These are phyloP conservation scores for Aphaenogaster ashmeadi DNA, from an alignment of 1,140 invertebrate species.

Conservation along the genomic window DNA sequence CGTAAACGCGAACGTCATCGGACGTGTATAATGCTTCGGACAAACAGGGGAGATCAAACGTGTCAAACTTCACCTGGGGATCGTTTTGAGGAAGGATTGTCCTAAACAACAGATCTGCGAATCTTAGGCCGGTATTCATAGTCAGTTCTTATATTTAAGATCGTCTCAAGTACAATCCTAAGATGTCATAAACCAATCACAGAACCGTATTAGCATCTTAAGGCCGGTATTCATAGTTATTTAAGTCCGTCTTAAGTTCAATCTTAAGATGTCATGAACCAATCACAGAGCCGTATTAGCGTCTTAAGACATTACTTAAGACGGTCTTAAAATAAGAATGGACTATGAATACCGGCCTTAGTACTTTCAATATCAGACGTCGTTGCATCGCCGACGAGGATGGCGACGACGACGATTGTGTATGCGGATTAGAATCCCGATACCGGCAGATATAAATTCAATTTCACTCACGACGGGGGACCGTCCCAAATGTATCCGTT, in stretches of 20 bases:
- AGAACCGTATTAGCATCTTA: no score
- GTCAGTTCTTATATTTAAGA: no score
- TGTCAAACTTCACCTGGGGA: background rate
- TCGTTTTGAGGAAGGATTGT: background rate
- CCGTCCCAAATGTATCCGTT: conserved; percentile 29
- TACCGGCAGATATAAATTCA: conserved; percentile 30
- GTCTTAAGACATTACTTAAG: no score
- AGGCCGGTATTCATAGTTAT: no score
- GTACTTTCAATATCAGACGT: background rate
- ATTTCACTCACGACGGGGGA: background rate
- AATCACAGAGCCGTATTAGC: no score
- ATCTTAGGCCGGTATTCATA: no score
- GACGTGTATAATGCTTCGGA: background rate
- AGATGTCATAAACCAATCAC: no score
- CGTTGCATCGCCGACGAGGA: background rate
- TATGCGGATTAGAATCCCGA: conserved; percentile 30
- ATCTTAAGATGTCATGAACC: no score
- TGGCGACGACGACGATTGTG: background rate
- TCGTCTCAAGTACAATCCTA: no score
- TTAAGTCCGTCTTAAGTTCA: no score
- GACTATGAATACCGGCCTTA: no score
- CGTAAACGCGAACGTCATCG: background rate
- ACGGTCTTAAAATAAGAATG: no score
- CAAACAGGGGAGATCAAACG: background rate
- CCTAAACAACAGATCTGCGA: background rate